Percentiles rank a stretch among this genome's conserved stretches.
Conservation (phyloP, 2,797 vertebrate species). For the Neosilurus mollespiculum region DNA sequence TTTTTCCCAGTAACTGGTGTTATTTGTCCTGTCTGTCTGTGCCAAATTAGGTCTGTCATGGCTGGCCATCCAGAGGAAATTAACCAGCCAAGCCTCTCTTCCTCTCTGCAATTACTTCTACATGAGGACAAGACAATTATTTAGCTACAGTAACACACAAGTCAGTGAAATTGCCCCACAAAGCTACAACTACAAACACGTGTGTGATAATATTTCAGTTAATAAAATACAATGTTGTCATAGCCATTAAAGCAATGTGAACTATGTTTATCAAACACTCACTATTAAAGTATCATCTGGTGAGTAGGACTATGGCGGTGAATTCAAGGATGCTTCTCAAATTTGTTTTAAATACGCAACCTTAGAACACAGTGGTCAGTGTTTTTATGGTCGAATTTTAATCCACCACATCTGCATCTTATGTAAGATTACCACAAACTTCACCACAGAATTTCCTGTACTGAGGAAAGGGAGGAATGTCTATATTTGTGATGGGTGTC, state of each 20-base stretch:
- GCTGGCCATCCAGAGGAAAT: slow-evolving; percentile 29
- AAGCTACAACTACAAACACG: slow-evolving; percentile 6
- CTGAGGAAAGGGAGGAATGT: not conserved
- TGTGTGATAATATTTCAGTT: not conserved
- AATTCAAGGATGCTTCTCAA: not conserved
- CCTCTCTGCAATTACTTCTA: slow-evolving; percentile 20
- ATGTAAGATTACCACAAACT: not conserved
- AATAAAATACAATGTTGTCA: not conserved
- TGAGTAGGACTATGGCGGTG: not conserved
- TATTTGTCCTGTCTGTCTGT: slow-evolving; percentile 41
- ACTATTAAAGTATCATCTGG: not conserved
- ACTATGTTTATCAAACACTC: not conserved
- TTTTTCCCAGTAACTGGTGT: slow-evolving; percentile 44
- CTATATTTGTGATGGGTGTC: not conserved
- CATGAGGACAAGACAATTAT: slow-evolving; percentile 36
- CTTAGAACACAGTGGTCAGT: not conserved
- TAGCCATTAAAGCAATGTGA: no score
- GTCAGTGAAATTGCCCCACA: not conserved
- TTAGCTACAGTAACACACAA: slow-evolving; percentile 19
- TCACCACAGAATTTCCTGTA: not conserved
- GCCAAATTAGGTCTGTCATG: slow-evolving; percentile 46
- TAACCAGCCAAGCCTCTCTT: slow-evolving; percentile 31
- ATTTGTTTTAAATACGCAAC: not conserved
- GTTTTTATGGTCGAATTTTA: not conserved
- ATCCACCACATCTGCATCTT: not conserved